Percentiles rank a stretch among this genome's conserved stretches.
Conservation (phyloP, 2,888 invertebrate genomes). For the Apomyelois bistriatella region DNA sequence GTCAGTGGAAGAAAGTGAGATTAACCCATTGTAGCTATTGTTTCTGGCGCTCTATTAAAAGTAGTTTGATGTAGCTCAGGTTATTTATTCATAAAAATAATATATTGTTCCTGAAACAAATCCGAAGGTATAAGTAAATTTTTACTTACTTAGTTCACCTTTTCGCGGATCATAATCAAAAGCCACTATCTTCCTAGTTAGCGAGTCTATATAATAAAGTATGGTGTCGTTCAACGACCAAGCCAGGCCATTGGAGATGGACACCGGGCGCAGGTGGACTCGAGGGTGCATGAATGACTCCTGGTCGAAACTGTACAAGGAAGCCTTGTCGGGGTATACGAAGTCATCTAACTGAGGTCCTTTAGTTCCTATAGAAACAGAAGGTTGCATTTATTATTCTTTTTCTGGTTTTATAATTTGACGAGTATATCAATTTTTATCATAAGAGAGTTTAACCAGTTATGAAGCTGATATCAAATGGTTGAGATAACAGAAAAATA, state of each 20-base stretch:
- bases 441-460: too few relatives aligned
- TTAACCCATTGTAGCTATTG: too few relatives aligned
- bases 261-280: conserved; percentile 61
- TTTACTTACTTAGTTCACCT: conserved; percentile 49
- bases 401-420: neutral
- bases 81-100: too few relatives aligned
- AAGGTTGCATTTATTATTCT: neutral
- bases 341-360: conserved; percentile 76
- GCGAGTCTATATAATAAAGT: conserved; percentile 88
- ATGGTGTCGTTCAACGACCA: conserved; percentile 84
- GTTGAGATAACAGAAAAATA: too few relatives aligned
- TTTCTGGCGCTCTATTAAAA: too few relatives aligned
- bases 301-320: conserved; percentile 76
- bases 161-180: conserved; percentile 82
- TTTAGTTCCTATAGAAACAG: conserved; percentile 78
- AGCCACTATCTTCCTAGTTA: conserved; percentile 81
- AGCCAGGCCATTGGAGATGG: conserved; percentile 86
- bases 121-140: neutral
- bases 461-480: too few relatives aligned
- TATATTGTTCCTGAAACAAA: neutral
- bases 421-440: too few relatives aligned
- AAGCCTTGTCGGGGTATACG: conserved; percentile 70
- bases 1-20: too few relatives aligned
- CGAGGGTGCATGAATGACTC: conserved; percentile 37
- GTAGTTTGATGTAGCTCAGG: too few relatives aligned